A percentile compares a stretch with the other conserved stretches of the same genome.
Evolutionary conservation across 2,888 invertebrate genomes (phyloP).

Genomic region (Tipula helvola): DNA sequence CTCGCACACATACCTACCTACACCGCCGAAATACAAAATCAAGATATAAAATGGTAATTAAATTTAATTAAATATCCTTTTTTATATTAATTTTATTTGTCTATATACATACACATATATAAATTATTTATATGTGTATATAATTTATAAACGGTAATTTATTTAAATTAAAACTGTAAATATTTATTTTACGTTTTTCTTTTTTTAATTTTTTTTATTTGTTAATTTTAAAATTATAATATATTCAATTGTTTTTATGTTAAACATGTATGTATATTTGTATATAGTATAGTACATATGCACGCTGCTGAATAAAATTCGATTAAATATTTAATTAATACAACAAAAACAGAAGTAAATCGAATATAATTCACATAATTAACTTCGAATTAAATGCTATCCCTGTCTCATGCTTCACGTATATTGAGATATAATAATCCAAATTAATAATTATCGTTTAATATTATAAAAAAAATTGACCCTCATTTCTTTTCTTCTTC

Average conservation of each 20-base stretch:
- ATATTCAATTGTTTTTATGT: neutral
- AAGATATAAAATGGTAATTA: neutral
- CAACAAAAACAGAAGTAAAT: neutral
- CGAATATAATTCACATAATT: neutral
- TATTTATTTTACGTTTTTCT: neutral
- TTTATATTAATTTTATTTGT: neutral
- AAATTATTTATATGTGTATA: neutral
- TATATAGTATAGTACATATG: neutral
- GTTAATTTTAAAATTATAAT: neutral
- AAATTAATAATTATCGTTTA: neutral
- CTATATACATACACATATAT: neutral
- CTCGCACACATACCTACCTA: neutral
- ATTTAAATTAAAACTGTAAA: neutral
- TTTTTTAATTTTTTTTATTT: neutral
- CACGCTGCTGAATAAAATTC: neutral
- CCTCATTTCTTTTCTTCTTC: neutral
- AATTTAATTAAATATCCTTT: conserved; percentile 4
- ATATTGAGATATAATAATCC: neutral
- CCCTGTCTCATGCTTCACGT: neutral
- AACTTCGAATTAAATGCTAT: neutral
- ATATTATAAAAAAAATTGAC: conserved; percentile 4
- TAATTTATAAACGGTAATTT: neutral
- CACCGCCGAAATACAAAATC: neutral
- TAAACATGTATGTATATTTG: neutral
- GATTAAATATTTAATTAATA: neutral